Conservation (phyloP, 2,888 invertebrate genomes). For the Drosophila rubida region DNA sequence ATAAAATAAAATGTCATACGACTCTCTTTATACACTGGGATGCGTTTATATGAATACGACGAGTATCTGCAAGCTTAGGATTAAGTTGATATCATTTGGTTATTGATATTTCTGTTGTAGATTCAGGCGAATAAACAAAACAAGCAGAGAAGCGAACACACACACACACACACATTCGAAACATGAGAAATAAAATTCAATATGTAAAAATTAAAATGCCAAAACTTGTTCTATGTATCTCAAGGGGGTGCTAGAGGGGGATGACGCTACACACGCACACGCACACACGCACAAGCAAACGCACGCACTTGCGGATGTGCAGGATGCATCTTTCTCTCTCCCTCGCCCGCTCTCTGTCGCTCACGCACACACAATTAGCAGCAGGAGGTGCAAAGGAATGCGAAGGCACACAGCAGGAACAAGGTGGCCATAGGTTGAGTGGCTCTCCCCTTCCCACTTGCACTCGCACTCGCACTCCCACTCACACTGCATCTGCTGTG, state of each 20-base stretch:
- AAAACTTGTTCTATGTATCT: constrained; percentile 33
- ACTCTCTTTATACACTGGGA: constrained; percentile 10
- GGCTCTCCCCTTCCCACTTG: not conserved
- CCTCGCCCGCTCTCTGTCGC: not conserved
- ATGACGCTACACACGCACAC: constrained; percentile 1
- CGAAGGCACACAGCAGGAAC: constrained; percentile 9
- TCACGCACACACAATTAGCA: constrained; percentile 38
- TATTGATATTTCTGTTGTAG: constrained; percentile 70
- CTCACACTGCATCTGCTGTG: not conserved
- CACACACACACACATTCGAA: constrained; percentile 26
- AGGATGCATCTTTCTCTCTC: not conserved
- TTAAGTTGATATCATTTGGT: constrained; percentile 67
- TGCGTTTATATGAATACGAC: constrained; percentile 31
- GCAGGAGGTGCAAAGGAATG: constrained; percentile 28
- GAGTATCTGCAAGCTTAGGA: constrained; percentile 38
- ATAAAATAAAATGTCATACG: constrained; percentile 9
- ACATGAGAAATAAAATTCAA: constrained; percentile 67
- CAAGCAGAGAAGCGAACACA: constrained; percentile 16
- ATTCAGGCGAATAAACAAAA: constrained; percentile 39
- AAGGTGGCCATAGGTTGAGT: constrained; percentile 14
- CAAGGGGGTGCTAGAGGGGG: constrained; percentile 9
- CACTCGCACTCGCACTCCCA: not conserved
- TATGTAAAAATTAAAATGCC: constrained; percentile 64
- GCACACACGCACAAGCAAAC: not conserved
- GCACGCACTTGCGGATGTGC: not conserved